Base-by-base conservation (phyloP, 2,797 vertebrate genomes). In the Octomys mimax region DNA sequence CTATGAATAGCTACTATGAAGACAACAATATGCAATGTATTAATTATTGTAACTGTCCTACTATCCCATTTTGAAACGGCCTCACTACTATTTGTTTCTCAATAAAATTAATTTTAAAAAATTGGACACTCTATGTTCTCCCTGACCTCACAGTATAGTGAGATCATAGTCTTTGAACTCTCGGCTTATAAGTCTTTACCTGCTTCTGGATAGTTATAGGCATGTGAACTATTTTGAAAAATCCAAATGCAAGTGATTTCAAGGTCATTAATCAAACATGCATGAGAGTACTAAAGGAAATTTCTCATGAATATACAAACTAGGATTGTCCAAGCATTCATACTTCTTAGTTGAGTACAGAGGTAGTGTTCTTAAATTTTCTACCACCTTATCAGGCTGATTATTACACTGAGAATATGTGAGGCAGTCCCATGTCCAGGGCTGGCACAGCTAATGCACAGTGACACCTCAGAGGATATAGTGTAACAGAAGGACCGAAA, bases 151-250 rank as follows among this genome's bases (percentile, higher is more conserved):
- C 3, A 93, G 73, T 83, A 49, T 81, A 87, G 22, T 81, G 83
- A 89, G 87, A 84, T 97, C 73, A 95, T 24, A 92, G 49, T 54
- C 89, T 94, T 90, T 95, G 39, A 94, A 93, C 49, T 92, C 66
- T 92, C 10, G 80, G 36, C 71, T 92, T 70, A 90, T 42, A 64
- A 24, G 13, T 66, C 68, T 96, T 95, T 85, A 89, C 59, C 22
- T 68, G 78, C 81, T 66, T 90, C 19, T 24, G 77, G 81, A 84
- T 84, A 90, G 59, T 64, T 46, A 73, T 42, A 64, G 18, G 88
- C 42, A 75, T 28, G 36, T 89, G 81, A 94, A 36, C 42, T 92
- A 14, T 16, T 59, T 57, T 13, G 31, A 6, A 46, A 80, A 88
- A 68, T 89, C 62, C 33, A 91, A 91, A 89, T 90, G 24, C 31